Evolutionary conservation across 1,140 invertebrate genomes (phyloP).

Genomic region (Drosophila ercepeae): DNA sequence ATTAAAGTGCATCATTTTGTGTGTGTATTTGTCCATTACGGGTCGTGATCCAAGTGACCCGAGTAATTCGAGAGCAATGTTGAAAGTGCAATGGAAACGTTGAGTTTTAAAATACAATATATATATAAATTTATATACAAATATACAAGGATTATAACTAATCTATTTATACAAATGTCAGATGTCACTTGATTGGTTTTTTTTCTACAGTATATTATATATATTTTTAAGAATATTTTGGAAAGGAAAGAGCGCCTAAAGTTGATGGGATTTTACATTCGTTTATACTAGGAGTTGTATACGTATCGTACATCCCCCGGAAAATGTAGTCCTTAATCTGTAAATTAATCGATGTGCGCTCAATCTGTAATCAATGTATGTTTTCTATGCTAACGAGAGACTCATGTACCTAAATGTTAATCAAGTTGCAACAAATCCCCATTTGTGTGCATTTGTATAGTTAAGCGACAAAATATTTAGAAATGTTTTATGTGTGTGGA

Average conservation of each 20-base stretch:
- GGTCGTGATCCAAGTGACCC: slow-evolving; percentile 6
- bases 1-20: slow-evolving; percentile 8
- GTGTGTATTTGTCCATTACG: slow-evolving; percentile 9
- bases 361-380: slow-evolving; percentile 13
- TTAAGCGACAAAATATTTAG: slow-evolving; percentile 56
- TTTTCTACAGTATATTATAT: slow-evolving; percentile 31
- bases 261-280: slow-evolving; percentile 37
- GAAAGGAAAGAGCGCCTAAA: background rate
- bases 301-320: slow-evolving; percentile 22
- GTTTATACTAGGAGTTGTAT: slow-evolving; percentile 27
- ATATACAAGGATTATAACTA: slow-evolving; percentile 43
- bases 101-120: slow-evolving; percentile 45
- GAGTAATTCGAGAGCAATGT: slow-evolving; percentile 48
- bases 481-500: slow-evolving; percentile 68
- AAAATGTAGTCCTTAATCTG: slow-evolving; percentile 17
- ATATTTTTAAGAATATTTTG: slow-evolving; percentile 50
- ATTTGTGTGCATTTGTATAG: slow-evolving; percentile 50
- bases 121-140: slow-evolving; percentile 53
- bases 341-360: slow-evolving; percentile 44
- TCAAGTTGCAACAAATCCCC: slow-evolving; percentile 56
- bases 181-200: slow-evolving; percentile 31
- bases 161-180: slow-evolving; percentile 35
- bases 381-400: slow-evolving; percentile 72
- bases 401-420: slow-evolving; percentile 79
- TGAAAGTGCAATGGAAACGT: slow-evolving; percentile 54